A percentile compares a stretch with the other conserved stretches of the same genome.
These are phyloP conservation scores for Neomonachus schauinslandi DNA, from an alignment of 2,113 vertebrate genomes.

Conservation along the genomic window DNA sequence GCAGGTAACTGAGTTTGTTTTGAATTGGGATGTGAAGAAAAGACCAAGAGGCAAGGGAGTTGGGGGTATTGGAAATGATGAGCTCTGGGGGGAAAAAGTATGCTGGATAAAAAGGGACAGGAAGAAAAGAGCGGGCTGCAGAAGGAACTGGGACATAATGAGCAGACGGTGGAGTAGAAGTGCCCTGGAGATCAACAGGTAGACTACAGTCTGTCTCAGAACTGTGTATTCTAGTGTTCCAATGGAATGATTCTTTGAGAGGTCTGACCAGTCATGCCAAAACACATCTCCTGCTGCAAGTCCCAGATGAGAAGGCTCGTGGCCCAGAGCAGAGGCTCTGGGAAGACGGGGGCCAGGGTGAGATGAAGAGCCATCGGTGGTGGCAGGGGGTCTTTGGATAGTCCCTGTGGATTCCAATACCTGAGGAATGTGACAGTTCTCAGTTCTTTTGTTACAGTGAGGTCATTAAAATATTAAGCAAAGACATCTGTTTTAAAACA, in stretches of 20 bases:
- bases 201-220: not conserved
- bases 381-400: not conserved
- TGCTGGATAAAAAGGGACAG: not conserved
- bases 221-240: not conserved
- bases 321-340: not conserved
- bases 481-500: conserved; percentile 10
- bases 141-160: not conserved
- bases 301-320: not conserved
- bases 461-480: not conserved
- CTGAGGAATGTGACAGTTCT: not conserved
- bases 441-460: not conserved
- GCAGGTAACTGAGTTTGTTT: not conserved
- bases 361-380: not conserved
- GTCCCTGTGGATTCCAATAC: not conserved
- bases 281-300: not conserved
- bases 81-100: not conserved
- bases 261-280: not conserved
- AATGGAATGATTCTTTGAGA: not conserved
- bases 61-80: not conserved
- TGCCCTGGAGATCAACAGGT: not conserved
- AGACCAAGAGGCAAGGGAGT: not conserved
- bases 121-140: not conserved
- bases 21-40: not conserved
- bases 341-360: not conserved
- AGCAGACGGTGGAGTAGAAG: not conserved